phyloP scores from a whole-genome alignment of 2,888 invertebrate species.

The Malthinus seriepunctatus region DNA sequence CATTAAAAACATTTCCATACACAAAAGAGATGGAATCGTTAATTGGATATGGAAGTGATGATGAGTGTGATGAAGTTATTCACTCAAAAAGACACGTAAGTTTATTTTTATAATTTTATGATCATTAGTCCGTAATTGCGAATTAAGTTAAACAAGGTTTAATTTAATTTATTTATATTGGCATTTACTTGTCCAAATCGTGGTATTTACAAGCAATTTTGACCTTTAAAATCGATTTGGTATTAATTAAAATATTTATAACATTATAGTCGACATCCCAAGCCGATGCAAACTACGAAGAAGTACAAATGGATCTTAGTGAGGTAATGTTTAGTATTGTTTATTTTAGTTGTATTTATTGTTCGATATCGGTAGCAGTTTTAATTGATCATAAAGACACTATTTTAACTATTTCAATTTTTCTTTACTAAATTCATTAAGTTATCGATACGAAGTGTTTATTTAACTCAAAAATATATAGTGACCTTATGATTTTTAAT shows the following conservation, averaged over 20 bases:
- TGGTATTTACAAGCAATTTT: background rate
- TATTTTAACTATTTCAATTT: background rate
- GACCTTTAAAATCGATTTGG: background rate
- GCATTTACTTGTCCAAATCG: background rate
- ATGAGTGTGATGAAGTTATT: constrained; percentile 64
- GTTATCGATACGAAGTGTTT: background rate
- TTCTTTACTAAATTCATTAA: background rate
- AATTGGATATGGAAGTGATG: constrained; percentile 78
- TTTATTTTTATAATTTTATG: background rate
- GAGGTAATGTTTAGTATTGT: constrained; percentile 54
- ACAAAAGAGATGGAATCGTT: constrained; percentile 69
- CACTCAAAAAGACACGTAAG: constrained; percentile 45
- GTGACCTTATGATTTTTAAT: constrained; percentile 1
- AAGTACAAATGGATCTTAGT: constrained; percentile 80
- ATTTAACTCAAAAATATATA: background rate
- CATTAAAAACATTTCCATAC: background rate
- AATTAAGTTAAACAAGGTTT: too few relatives aligned
- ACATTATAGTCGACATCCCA: constrained; percentile 9
- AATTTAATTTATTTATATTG: background rate
- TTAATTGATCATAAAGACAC: background rate
- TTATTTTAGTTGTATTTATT: background rate
- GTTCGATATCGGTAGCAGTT: too few relatives aligned
- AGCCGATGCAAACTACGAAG: constrained; percentile 70
- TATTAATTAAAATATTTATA: background rate
- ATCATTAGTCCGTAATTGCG: background rate